Evolutionary conservation across 2,113 vertebrate genomes (phyloP).

Genomic region (Gopherus evgoodei): DNA sequence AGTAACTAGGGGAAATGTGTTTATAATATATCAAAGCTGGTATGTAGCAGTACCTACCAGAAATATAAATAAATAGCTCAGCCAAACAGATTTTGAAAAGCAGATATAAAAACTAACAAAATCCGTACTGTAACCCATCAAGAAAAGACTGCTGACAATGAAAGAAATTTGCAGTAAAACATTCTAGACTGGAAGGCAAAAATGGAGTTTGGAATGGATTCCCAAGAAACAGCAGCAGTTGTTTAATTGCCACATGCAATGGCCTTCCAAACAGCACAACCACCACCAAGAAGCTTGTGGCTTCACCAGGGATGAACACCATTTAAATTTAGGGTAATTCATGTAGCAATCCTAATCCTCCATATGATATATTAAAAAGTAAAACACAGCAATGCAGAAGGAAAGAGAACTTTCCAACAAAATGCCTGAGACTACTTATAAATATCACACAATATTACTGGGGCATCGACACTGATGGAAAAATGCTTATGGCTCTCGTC

Average conservation of each 20-base stretch:
- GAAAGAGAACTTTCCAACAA: neutral
- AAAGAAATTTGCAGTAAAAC: neutral
- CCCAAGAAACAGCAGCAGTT: neutral
- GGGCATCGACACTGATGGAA: neutral
- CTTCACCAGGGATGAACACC: neutral
- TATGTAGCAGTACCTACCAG: neutral
- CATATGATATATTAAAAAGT: neutral
- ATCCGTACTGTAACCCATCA: neutral
- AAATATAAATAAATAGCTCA: neutral
- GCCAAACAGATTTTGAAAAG: neutral
- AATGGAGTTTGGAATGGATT: neutral
- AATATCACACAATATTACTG: neutral
- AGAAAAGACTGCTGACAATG: neutral
- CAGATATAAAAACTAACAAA: neutral
- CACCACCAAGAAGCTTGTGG: neutral
- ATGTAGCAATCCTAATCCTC: neutral
- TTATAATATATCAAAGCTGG: neutral
- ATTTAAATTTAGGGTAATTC: neutral
- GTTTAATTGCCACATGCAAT: neutral
- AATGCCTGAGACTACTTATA: neutral
- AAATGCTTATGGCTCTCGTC: neutral
- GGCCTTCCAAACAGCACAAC: neutral
- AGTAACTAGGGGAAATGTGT: neutral
- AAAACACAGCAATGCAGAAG: neutral
- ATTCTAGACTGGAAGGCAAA: neutral